Base-by-base conservation (phyloP, 2,888 invertebrate species). In the Phaonia tiefii region DNA sequence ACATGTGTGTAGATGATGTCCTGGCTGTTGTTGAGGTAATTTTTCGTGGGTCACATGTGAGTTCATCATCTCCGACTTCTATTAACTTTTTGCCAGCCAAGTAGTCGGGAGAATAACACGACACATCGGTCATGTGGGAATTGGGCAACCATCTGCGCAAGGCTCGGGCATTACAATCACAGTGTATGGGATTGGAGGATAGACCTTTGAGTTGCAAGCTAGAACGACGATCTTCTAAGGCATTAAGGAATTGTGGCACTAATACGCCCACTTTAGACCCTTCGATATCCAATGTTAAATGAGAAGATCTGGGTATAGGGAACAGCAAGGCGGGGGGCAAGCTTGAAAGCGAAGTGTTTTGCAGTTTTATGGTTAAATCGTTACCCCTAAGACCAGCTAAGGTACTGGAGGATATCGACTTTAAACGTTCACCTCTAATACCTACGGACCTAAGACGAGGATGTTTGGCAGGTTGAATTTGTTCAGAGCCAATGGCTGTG, bases 271-370 rank as follows among this genome's bases (percentile, higher is more conserved):
- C 91, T 88, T 94, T 94, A 85, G 95, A 96, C 15, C 96, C 96
- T 2, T 94, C 92, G 0, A 97, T 93, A 87, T 97, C 96, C 3
- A 98, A 92, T 3, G 92, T 93, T 37, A 97, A 93, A 82, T 93
- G 93, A 0, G 96, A 96, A 1, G 97, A 97, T 86, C 97, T 93
- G 0, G 97, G 97, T 20, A 98, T 93, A 0, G 97, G 96, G 87
- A 97, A 96, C 76, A 98, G 93, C 22, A 97, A 89, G 0, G 97
- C 95, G 3, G 96, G 95, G 0, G 97, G 97, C 71, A 98, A 91
- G 11, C 93, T 92, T 13, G 93, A 93, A 7, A 98, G 91, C 0
- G 96, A 96, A 0, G 97, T 97, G 86, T 97, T 96, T 66, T 94
- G 93, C 65, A 98, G 91, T 73, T 94, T 93, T n/a, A 98, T 93